Evolutionary conservation across 1,140 invertebrate genomes (phyloP).

Genomic region (Hypsibius dujardini): DNA sequence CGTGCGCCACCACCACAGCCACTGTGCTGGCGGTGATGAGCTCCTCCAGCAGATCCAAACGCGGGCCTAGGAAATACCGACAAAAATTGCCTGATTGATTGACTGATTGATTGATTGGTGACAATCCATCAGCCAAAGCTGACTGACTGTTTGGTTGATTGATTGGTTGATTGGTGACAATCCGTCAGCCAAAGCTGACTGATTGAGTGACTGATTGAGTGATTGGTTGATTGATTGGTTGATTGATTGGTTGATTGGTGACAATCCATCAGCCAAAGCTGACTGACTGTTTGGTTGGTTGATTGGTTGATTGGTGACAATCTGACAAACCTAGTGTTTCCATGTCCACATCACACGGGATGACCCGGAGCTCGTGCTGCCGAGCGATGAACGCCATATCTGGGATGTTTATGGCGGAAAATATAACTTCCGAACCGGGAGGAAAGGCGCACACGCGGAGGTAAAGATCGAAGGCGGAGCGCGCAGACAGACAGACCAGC

Average conservation of each 20-base stretch:
- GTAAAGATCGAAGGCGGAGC: conserved; percentile 32
- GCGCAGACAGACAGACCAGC: conserved; percentile 31
- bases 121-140: no score
- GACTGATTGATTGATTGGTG: no score
- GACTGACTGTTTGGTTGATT: no score
- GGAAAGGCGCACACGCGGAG: conserved; percentile 30
- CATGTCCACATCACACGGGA: conserved; percentile 31
- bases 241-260: no score
- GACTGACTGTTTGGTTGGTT: no score
- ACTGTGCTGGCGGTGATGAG: conserved; percentile 31
- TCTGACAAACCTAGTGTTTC: conserved; percentile 25
- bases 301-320: no score
- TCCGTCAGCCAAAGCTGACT: no score
- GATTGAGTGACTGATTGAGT: no score
- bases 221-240: no score
- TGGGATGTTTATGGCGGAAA: conserved; percentile 35
- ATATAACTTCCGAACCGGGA: conserved; percentile 32
- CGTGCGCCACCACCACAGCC: conserved; percentile 31
- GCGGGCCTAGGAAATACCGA: conserved; percentile 23
- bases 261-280: no score
- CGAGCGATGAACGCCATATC: conserved; percentile 30
- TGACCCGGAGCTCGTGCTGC: conserved; percentile 29
- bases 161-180: no score
- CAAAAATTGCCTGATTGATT: no score
- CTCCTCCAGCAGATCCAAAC: conserved; percentile 28